Evolutionary conservation across 2,797 vertebrate genomes (phyloP).

Genomic region (Oreochromis mossambicus): DNA sequence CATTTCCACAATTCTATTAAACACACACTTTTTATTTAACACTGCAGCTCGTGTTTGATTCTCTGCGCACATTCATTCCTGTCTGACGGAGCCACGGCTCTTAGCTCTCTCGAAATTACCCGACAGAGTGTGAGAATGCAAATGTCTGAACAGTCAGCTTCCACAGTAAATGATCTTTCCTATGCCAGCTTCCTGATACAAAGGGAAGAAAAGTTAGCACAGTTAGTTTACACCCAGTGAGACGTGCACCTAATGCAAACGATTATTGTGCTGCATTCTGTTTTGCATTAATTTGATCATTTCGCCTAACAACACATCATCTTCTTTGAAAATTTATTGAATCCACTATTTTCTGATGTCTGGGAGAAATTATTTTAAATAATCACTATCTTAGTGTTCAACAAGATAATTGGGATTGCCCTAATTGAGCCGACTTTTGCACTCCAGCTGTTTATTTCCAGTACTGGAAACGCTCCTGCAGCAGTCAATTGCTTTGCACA

Average conservation of each 20-base stretch:
- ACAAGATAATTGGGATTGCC: not conserved
- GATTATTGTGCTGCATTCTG: not conserved
- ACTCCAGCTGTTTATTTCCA: not conserved
- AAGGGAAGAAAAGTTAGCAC: not conserved
- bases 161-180: not conserved
- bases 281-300: fast-evolving
- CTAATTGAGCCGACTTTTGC: fast-evolving
- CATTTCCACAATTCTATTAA: slow-evolving; percentile 64
- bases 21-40: slow-evolving; percentile 53
- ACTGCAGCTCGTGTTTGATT: not conserved
- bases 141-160: not conserved
- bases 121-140: not conserved
- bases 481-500: fast-evolving
- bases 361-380: not conserved
- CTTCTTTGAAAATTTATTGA: not conserved
- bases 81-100: not conserved
- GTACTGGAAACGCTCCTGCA: not conserved
- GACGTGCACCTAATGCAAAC: fast-evolving
- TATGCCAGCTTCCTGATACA: not conserved
- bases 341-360: fast-evolving
- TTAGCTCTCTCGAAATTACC: not conserved
- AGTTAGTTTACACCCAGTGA: not conserved
- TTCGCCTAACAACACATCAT: not conserved
- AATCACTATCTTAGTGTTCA: too few relatives aligned
- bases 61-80: not conserved